Evolutionary conservation across 1,140 invertebrate species (phyloP).

Genomic region (Holcopasites calliopsidis): DNA sequence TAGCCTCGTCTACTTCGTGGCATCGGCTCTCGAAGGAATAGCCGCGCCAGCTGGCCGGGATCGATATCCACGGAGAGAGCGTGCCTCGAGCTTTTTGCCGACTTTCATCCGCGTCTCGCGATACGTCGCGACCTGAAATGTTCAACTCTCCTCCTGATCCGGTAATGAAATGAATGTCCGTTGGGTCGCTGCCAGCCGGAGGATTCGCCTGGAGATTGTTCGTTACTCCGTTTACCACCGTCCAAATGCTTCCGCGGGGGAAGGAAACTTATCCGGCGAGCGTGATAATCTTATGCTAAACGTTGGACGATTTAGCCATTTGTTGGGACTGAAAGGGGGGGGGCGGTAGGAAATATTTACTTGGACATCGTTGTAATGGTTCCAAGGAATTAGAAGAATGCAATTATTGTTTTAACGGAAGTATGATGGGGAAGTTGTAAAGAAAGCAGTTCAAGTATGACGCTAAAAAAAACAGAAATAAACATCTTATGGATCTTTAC

Average conservation of each 20-base stretch:
- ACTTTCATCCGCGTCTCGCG: not conserved
- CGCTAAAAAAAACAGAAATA: too few species aligned
- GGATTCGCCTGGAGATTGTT: not conserved
- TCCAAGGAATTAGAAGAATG: too few species aligned
- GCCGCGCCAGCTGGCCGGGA: conserved; percentile 29
- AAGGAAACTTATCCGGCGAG: not conserved
- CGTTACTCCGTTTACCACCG: not conserved
- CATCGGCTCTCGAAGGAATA: conserved; percentile 60
- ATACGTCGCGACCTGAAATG: conserved; percentile 19
- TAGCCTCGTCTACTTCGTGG: conserved; percentile 56
- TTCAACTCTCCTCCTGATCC: not conserved
- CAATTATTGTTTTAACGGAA: too few species aligned
- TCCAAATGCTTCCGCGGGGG: not conserved
- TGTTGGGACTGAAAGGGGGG: too few species aligned
- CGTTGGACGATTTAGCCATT: too few species aligned
- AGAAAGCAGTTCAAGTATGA: too few species aligned
- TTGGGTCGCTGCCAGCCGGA: not conserved
- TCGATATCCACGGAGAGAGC: conserved; percentile 45
- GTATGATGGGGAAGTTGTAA: too few species aligned
- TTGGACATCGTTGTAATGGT: too few species aligned
- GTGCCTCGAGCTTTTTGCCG: conserved; percentile 28
- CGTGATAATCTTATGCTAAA: not conserved
- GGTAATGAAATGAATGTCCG: conserved; percentile 11
- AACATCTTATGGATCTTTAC: too few species aligned
- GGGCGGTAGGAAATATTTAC: too few species aligned